Evolutionary conservation across 2,888 invertebrate species (phyloP).

Genomic region (Drosophila recens): DNA sequence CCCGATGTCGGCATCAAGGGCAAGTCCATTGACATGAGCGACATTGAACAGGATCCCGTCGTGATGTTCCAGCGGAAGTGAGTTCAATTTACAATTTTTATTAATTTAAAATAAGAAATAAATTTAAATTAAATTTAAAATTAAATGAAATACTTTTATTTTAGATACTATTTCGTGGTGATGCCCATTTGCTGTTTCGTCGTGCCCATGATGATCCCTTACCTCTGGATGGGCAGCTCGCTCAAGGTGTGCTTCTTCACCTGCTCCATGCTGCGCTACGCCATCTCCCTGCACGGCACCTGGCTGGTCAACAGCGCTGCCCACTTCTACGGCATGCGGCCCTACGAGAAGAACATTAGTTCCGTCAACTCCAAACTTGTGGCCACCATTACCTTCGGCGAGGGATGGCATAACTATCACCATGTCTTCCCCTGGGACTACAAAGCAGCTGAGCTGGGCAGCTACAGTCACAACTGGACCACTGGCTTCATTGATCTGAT

Average conservation of each 20-base stretch:
- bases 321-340: conserved; percentile 95
- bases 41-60: conserved; percentile 93
- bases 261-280: conserved; percentile 91
- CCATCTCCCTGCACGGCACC: conserved; percentile 92
- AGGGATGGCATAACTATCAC: conserved; percentile 96
- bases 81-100: conserved; percentile 63
- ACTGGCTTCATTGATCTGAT: conserved; percentile 89
- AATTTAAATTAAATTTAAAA: no score
- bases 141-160: not conserved
- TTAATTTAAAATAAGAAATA: no score
- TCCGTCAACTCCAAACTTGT: conserved; percentile 90
- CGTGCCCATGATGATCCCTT: conserved; percentile 92
- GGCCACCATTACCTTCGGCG: conserved; percentile 89
- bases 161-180: conserved; percentile 88
- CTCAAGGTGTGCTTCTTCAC: conserved; percentile 91
- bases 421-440: conserved; percentile 95
- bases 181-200: conserved; percentile 93
- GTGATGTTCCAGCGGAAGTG: conserved; percentile 95
- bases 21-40: conserved; percentile 93
- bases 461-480: conserved; percentile 88
- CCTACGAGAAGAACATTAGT: conserved; percentile 92
- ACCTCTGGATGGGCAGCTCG: conserved; percentile 91
- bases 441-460: conserved; percentile 90
- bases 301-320: conserved; percentile 98
- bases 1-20: conserved; percentile 95